phyloP scores from a whole-genome alignment of 2,797 vertebrate species.

The Sebastes diaconus region DNA sequence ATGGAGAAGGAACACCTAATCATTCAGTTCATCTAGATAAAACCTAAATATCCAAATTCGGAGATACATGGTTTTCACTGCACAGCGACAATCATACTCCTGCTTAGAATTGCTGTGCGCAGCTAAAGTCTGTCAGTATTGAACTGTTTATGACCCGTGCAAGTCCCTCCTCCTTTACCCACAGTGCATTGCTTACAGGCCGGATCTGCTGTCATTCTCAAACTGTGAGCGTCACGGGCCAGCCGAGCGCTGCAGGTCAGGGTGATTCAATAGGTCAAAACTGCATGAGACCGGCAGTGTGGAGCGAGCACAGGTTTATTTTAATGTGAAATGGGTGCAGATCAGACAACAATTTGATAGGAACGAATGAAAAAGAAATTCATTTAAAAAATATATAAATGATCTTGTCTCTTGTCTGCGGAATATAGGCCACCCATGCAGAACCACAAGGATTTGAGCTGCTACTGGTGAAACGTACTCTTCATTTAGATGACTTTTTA shows the following conservation, averaged over 20 bases:
- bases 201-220: slow-evolving; percentile 13
- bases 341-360: not conserved
- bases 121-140: not conserved
- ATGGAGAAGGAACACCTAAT: not conserved
- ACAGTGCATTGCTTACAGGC: slow-evolving; percentile 1
- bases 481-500: not conserved
- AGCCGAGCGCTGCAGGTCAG: not conserved
- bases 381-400: not conserved
- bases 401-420: not conserved
- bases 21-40: not conserved
- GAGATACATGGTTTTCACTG: not conserved
- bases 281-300: not conserved
- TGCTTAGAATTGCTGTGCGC: not conserved
- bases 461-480: not conserved
- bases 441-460: slow-evolving; percentile 3
- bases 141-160: slow-evolving; percentile 24
- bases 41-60: not conserved
- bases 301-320: not conserved
- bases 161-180: slow-evolving; percentile 1
- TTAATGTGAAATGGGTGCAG: not conserved
- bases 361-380: not conserved
- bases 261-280: not conserved
- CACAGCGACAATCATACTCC: not conserved
- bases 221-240: not conserved
- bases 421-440: not conserved